These are phyloP conservation scores for Helicoverpa zea DNA, from an alignment of 1,140 invertebrate genomes.

Conservation along the genomic window DNA sequence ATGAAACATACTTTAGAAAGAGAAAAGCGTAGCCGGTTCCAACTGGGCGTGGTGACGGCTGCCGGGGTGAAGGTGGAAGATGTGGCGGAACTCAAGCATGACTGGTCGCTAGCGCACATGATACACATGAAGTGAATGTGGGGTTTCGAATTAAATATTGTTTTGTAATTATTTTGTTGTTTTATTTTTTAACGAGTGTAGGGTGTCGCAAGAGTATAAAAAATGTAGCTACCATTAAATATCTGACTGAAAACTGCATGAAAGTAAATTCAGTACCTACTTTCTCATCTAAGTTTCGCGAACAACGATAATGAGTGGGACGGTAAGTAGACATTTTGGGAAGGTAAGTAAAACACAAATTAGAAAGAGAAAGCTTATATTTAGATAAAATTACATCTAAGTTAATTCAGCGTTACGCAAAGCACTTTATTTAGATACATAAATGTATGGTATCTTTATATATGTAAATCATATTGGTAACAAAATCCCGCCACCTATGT, in stretches of 20 bases:
- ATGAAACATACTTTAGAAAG: not conserved
- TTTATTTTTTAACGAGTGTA: not conserved
- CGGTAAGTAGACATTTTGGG: no score
- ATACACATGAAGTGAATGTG: slow-evolving; percentile 81
- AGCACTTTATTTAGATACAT: slow-evolving; percentile 34
- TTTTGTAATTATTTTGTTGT: slow-evolving; percentile 9
- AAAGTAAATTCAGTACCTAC: no score
- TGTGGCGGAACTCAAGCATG: slow-evolving; percentile 88
- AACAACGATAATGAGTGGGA: no score
- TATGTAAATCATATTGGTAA: no score
- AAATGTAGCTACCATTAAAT: no score
- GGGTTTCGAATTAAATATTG: slow-evolving; percentile 12
- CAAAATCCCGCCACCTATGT: not conserved
- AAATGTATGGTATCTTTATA: not conserved
- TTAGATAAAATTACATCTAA: slow-evolving; percentile 9
- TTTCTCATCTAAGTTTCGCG: no score
- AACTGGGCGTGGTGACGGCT: slow-evolving; percentile 90
- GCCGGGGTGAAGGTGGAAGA: slow-evolving; percentile 89
- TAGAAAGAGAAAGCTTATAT: slow-evolving; percentile 23
- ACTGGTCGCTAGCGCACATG: slow-evolving; percentile 91
- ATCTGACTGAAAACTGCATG: no score
- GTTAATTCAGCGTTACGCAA: slow-evolving; percentile 44
- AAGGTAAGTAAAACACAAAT: not conserved
- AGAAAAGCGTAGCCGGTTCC: slow-evolving; percentile 87
- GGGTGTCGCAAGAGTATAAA: no score